Percentiles rank a stretch among this genome's conserved stretches.
These are phyloP conservation scores for Caenorhabditis sp. DNA, from an alignment of 2,888 invertebrate genomes.

Conservation along the genomic window DNA sequence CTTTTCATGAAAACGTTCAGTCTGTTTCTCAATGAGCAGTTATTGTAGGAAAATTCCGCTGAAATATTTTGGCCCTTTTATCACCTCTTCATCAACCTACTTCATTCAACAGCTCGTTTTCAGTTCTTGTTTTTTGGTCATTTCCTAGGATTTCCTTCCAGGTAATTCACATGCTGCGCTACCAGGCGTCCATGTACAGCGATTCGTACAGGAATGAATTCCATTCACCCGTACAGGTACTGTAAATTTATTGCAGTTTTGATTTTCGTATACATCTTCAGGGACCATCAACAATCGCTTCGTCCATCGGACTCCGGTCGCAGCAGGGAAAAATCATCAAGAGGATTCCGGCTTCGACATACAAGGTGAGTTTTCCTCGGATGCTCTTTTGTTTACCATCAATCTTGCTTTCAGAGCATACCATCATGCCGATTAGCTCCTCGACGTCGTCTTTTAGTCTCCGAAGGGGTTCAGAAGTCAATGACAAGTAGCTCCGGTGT, in stretches of 20 bases:
- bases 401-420: constrained; percentile 33
- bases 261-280: constrained; percentile 10
- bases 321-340: constrained; percentile 66
- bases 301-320: constrained; percentile 61
- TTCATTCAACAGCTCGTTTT: too few relatives aligned
- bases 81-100: too few relatives aligned
- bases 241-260: not conserved
- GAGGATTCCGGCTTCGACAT: constrained; percentile 44
- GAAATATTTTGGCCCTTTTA: too few relatives aligned
- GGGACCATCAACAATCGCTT: constrained; percentile 62
- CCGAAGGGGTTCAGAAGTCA: constrained; percentile 56
- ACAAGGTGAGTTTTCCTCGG: constrained; percentile 15
- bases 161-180: constrained; percentile 71
- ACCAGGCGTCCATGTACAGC: constrained; percentile 65
- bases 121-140: not conserved
- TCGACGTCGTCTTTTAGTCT: constrained; percentile 50
- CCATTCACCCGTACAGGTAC: constrained; percentile 54
- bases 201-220: constrained; percentile 51
- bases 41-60: too few relatives aligned
- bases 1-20: too few relatives aligned
- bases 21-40: too few relatives aligned
- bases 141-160: not conserved
- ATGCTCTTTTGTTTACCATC: not conserved
- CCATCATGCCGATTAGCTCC: constrained; percentile 62
- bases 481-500: constrained; percentile 50